A percentile compares a stretch with the other conserved stretches of the same genome.
phyloP scores from a whole-genome alignment of 2,113 vertebrate species.

The Climacteris rufus region DNA sequence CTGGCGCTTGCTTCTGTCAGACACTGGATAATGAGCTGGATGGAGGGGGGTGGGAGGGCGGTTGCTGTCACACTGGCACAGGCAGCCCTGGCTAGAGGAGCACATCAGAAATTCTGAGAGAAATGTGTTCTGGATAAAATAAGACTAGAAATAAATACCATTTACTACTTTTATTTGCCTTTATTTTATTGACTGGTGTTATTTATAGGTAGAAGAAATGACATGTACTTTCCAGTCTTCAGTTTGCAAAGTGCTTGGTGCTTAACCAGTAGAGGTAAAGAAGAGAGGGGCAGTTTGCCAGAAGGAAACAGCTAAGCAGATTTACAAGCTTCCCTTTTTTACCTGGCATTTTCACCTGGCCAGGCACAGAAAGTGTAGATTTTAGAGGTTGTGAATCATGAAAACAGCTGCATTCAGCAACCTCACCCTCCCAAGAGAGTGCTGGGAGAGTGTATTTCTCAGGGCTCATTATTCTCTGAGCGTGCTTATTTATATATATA shows the following conservation, averaged over 20 bases:
- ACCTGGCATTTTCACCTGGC: conserved; percentile 24
- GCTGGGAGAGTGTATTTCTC: not conserved
- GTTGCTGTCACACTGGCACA: not conserved
- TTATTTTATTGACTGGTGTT: conserved; percentile 20
- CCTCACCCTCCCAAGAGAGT: conserved; percentile 33
- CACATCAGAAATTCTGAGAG: not conserved
- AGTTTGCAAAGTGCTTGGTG: not conserved
- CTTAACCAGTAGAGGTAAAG: not conserved
- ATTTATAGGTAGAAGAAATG: not conserved
- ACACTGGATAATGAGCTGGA: conserved; percentile 10
- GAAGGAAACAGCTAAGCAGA: conserved; percentile 4
- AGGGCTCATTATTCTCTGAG: conserved; percentile 38
- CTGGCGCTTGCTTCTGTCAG: conserved; percentile 32
- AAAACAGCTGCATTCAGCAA: conserved; percentile 25
- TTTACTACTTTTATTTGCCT: conserved; percentile 9
- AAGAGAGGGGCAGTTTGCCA: not conserved
- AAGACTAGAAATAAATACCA: conserved; percentile 11
- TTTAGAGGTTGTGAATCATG: conserved; percentile 38
- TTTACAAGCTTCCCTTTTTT: not conserved
- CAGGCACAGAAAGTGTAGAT: not conserved
- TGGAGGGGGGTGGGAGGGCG: not conserved
- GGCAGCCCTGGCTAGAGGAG: not conserved
- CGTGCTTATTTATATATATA: not conserved
- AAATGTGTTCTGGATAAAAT: conserved; percentile 11
- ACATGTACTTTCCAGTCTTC: not conserved